These are phyloP conservation scores for Steinernema khuongi DNA, from an alignment of 1,140 invertebrate genomes.

Conservation along the genomic window DNA sequence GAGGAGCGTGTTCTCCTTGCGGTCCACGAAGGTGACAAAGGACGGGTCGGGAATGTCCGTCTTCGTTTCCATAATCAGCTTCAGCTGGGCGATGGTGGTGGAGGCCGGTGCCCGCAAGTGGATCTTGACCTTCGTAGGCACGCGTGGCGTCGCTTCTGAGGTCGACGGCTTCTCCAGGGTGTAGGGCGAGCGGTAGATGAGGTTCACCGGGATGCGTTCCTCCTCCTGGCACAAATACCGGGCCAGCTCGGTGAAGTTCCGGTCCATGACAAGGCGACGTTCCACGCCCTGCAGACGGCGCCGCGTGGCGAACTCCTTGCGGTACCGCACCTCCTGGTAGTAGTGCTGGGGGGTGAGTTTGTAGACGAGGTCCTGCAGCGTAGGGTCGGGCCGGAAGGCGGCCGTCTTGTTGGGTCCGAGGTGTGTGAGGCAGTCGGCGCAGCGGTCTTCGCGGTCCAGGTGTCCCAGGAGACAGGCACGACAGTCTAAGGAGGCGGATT, in stretches of 20 bases:
- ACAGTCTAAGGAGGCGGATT: constrained; percentile 3
- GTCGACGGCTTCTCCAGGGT: neutral
- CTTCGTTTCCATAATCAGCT: neutral
- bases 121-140: neutral
- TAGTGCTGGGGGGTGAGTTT: constrained; percentile 1
- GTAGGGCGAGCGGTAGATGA: neutral
- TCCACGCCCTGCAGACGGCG: neutral
- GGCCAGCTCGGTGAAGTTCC: neutral
- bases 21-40: neutral
- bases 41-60: neutral
- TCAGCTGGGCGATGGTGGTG: neutral
- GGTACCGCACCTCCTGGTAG: neutral
- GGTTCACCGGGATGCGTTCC: neutral
- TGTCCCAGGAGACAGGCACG: neutral
- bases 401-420: constrained; percentile 1
- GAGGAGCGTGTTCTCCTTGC: neutral
- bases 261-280: neutral
- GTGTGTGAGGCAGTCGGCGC: neutral
- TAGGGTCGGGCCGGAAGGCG: neutral
- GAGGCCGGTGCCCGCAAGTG: neutral
- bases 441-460: neutral
- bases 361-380: neutral
- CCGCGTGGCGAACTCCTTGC: neutral
- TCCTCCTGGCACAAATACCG: neutral
- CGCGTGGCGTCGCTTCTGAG: neutral